Evolutionary conservation across 1,140 invertebrate species (phyloP).

Genomic region (Bombus confusus): DNA sequence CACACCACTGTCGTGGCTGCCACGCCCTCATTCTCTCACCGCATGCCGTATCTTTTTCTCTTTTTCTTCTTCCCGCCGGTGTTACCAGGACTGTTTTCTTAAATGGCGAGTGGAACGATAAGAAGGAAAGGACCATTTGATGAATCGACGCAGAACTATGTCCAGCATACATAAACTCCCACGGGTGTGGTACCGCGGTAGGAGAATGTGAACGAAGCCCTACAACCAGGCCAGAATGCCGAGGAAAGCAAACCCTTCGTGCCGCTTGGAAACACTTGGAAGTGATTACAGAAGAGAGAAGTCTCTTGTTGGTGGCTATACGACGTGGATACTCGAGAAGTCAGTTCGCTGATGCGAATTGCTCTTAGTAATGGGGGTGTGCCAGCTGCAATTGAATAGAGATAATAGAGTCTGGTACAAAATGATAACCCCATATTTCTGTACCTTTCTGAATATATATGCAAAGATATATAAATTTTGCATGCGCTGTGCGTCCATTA

Average conservation of each 20-base stretch:
- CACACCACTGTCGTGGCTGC: conserved; percentile 35
- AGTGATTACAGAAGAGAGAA: conserved; percentile 40
- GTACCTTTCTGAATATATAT: too few relatives aligned
- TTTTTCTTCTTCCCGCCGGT: background rate
- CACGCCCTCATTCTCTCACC: background rate
- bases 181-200: conserved; percentile 10
- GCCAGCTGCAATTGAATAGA: conserved; percentile 5
- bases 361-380: background rate
- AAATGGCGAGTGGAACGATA: conserved; percentile 54
- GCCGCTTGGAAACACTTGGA: conserved; percentile 37
- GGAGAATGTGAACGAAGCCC: conserved; percentile 58
- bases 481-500: too few relatives aligned
- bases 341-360: conserved; percentile 6
- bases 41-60: background rate
- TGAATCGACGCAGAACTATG: conserved; percentile 69
- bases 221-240: conserved; percentile 38
- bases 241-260: conserved; percentile 34
- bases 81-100: conserved; percentile 38
- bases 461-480: too few relatives aligned
- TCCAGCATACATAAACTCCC: conserved; percentile 69
- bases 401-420: too few relatives aligned
- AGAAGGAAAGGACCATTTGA: conserved; percentile 57
- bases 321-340: background rate
- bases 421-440: too few relatives aligned
- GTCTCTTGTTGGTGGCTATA: background rate